Base-by-base conservation (phyloP, 2,113 vertebrate genomes). In the Illadopsis cleaveri region DNA sequence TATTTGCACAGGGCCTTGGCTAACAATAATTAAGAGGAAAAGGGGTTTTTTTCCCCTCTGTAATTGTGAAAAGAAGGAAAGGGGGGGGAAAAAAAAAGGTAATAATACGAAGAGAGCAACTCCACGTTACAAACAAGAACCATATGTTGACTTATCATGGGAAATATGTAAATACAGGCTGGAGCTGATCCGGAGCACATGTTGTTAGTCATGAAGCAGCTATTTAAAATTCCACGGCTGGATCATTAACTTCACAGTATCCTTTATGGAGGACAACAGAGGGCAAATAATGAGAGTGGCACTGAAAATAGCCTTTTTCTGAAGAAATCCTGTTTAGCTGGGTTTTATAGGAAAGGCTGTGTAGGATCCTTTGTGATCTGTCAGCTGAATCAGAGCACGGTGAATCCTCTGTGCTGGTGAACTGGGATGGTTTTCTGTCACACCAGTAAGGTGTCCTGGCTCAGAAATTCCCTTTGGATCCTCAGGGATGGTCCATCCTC, bases 151-250 rank as follows among this genome's bases (percentile, higher is more conserved):
- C 97, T 98, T 98, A 98, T 98, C 93, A 96, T 98, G 97, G 98
- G 98, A 98, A 99, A 98, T 98, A 98, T 94, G 94, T 97, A 98
- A 98, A 98, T 98, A 97, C 92, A 96, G 86, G 95, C 92, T 95
- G 2, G 69, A 48, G 91, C 85, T 84, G 98, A 98, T 97, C 86
- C 28, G 94, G 96, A 98, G 97, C 98, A 98, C 97, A 97, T 98
- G 98, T 98, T 97, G 97, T 97, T 93, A 97, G 97, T 97, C 97
- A 97, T 97, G 97, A 96, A 97, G 96, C 96, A 96, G 97, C 97
- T 97, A 98, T 98, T 97, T 95, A 92, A 90, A 94, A 96, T 58
- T 82, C 95, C 83, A 93, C 0, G 25, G 53, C 40, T 70, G 93
- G 95, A 86, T 94, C 93, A 94, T 89, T 96, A 96, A 90, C 92